Percentiles rank a stretch among this genome's conserved stretches.
Conservation (phyloP, 2,797 vertebrate genomes). For the Erpetoichthys calabaricus region DNA sequence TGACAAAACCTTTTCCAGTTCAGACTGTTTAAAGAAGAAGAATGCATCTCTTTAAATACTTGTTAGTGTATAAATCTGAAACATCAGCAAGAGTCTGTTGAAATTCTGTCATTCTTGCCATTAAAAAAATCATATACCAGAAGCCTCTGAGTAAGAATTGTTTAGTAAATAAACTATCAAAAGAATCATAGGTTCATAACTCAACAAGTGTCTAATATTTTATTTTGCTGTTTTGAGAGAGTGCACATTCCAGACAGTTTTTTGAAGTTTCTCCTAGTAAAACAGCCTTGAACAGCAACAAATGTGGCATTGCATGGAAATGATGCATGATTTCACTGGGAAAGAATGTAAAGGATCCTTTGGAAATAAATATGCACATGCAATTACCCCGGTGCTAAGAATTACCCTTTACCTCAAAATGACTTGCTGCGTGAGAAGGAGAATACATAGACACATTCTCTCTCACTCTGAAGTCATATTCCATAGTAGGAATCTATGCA, state of each 20-base stretch:
- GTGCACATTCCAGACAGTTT: slow-evolving; percentile 20
- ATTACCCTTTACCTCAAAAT: slow-evolving; percentile 65
- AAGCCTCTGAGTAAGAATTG: too few relatives aligned
- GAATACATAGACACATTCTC: slow-evolving; percentile 49
- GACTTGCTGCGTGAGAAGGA: slow-evolving; percentile 63
- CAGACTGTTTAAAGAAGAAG: too few relatives aligned
- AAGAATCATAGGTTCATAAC: slow-evolving; percentile 16
- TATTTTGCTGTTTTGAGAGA: slow-evolving; percentile 11
- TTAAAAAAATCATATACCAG: too few relatives aligned
- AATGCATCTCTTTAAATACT: too few relatives aligned
- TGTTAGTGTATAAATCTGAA: too few relatives aligned
- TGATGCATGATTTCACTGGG: slow-evolving; percentile 61
- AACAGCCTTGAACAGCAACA: slow-evolving; percentile 53
- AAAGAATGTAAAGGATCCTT: slow-evolving; percentile 84
- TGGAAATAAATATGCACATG: slow-evolving; percentile 77
- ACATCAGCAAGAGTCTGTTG: too few relatives aligned
- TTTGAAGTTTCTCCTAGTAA: slow-evolving; percentile 38
- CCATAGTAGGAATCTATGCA: slow-evolving; percentile 61
- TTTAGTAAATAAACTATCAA: neutral
- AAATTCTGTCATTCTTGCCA: too few relatives aligned
- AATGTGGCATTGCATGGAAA: slow-evolving; percentile 40
- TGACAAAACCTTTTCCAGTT: too few relatives aligned
- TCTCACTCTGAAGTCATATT: slow-evolving; percentile 40
- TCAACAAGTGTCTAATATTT: slow-evolving; percentile 20
- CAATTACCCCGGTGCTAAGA: slow-evolving; percentile 54